Conservation (phyloP, 2,888 invertebrate species). For the Drosophila melanocephala region DNA sequence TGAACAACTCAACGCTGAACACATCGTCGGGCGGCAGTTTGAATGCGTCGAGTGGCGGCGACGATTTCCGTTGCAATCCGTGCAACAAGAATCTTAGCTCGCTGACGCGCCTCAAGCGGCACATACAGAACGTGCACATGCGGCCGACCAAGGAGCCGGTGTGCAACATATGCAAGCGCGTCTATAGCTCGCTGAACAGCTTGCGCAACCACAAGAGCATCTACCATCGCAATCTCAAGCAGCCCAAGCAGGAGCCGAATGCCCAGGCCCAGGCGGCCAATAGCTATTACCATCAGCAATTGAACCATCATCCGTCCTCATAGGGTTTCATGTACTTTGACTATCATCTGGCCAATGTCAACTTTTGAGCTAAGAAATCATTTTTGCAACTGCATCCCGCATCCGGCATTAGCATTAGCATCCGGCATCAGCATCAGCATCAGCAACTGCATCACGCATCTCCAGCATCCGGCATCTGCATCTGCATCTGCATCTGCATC, state of each 20-base stretch:
- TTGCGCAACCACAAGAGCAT: constrained; percentile 96
- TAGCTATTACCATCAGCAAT: constrained; percentile 70
- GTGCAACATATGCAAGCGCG: constrained; percentile 96
- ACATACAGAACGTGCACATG: constrained; percentile 97
- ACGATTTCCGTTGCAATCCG: constrained; percentile 95
- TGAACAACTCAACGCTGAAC: constrained; percentile 70
- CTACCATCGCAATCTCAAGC: constrained; percentile 94
- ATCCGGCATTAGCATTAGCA: constrained; percentile 9
- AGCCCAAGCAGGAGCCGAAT: constrained; percentile 86
- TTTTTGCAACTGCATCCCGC: constrained; percentile 8
- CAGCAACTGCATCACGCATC: not conserved
- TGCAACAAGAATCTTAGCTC: constrained; percentile 96
- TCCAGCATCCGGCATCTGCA: not conserved
- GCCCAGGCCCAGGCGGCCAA: constrained; percentile 56
- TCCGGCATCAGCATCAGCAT: not conserved
- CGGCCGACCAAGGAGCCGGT: constrained; percentile 95
- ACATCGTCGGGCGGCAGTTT: constrained; percentile 67
- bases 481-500: not conserved
- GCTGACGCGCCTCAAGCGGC: constrained; percentile 94
- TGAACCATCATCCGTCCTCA: constrained; percentile 84
- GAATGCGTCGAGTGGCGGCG: constrained; percentile 86
- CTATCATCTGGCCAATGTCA: constrained; percentile 80
- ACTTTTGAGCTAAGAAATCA: constrained; percentile 61
- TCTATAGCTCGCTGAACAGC: constrained; percentile 96
- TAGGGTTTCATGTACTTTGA: constrained; percentile 85